Evolutionary conservation across 2,797 vertebrate genomes (phyloP).

Genomic region (Sphaeramia orbicularis): DNA sequence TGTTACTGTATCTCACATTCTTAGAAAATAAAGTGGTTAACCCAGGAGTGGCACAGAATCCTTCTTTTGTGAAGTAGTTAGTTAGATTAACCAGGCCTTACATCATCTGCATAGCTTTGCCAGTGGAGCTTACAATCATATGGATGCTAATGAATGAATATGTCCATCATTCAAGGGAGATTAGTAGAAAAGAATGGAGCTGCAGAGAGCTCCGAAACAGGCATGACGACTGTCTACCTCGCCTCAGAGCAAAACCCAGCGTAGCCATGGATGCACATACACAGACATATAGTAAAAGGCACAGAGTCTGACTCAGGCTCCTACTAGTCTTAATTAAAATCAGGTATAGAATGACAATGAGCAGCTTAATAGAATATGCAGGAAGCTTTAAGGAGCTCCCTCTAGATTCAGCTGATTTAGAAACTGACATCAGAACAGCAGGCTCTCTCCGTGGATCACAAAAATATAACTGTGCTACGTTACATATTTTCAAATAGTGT

Average conservation of each 20-base stretch:
- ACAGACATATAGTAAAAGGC: conserved; percentile 51
- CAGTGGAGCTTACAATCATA: conserved; percentile 49
- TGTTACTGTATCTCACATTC: neutral
- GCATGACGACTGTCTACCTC: conserved; percentile 13
- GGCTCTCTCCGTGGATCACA: conserved; percentile 43
- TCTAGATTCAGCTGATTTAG: conserved; percentile 58
- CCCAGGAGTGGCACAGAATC: conserved; percentile 5
- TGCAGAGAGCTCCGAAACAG: conserved; percentile 36
- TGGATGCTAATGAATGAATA: conserved; percentile 65
- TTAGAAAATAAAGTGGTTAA: conserved; percentile 11
- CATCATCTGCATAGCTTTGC: conserved; percentile 36
- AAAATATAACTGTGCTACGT: conserved; percentile 36
- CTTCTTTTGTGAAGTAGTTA: conserved; percentile 14
- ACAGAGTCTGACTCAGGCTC: conserved; percentile 56
- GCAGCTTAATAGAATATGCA: conserved; percentile 75
- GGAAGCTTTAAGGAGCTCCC: conserved; percentile 72
- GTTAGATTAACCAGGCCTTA: conserved; percentile 35
- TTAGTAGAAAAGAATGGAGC: conserved; percentile 35
- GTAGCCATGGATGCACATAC: conserved; percentile 19
- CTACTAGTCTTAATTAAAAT: conserved; percentile 78
- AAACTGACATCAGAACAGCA: conserved; percentile 36
- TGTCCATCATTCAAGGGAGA: conserved; percentile 59
- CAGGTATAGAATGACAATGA: conserved; percentile 78
- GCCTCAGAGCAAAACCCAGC: conserved; percentile 24
- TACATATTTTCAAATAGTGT: conserved; percentile 37